These are phyloP conservation scores for Melanogrammus aeglefinus DNA, from an alignment of 2,797 vertebrate species.

Conservation along the genomic window DNA sequence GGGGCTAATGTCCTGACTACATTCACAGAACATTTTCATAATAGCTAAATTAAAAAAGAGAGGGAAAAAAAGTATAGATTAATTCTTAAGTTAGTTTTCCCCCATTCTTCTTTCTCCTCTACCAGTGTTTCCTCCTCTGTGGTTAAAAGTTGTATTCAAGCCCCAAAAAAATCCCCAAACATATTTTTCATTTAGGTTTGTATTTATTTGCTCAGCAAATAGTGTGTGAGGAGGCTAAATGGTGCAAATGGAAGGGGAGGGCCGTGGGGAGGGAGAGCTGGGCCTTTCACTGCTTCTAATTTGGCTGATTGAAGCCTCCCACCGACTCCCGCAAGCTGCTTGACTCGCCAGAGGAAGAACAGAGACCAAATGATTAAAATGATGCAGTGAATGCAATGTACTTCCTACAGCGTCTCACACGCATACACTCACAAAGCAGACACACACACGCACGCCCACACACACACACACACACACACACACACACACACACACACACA, in stretches of 20 bases:
- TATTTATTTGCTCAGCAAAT: neutral
- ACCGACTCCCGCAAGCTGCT: slow-evolving; percentile 31
- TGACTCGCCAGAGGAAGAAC: slow-evolving; percentile 35
- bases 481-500: slow-evolving; percentile 20
- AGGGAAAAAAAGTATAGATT: slow-evolving; percentile 66
- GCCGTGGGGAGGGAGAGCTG: slow-evolving; percentile 24
- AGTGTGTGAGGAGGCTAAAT: slow-evolving; percentile 45
- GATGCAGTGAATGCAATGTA: slow-evolving; percentile 36
- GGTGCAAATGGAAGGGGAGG: slow-evolving; percentile 40
- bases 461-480: slow-evolving; percentile 16
- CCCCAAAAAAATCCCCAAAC: neutral
- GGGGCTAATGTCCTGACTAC: slow-evolving; percentile 80
- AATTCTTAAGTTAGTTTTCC: slow-evolving; percentile 55
- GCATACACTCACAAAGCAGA: neutral
- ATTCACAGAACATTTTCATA: slow-evolving; percentile 84
- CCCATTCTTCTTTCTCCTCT: slow-evolving; percentile 12
- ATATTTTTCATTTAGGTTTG: neutral
- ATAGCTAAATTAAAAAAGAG: slow-evolving; percentile 77
- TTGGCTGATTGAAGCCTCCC: slow-evolving; percentile 33
- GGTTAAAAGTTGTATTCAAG: slow-evolving; percentile 21
- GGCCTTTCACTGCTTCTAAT: slow-evolving; percentile 35
- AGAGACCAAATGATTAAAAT: slow-evolving; percentile 49
- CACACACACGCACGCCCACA: neutral
- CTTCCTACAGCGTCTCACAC: slow-evolving; percentile 29
- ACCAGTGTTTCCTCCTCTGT: slow-evolving; percentile 37